Base-by-base conservation (phyloP, 2,797 vertebrate species). In the Nyctibius grandis region DNA sequence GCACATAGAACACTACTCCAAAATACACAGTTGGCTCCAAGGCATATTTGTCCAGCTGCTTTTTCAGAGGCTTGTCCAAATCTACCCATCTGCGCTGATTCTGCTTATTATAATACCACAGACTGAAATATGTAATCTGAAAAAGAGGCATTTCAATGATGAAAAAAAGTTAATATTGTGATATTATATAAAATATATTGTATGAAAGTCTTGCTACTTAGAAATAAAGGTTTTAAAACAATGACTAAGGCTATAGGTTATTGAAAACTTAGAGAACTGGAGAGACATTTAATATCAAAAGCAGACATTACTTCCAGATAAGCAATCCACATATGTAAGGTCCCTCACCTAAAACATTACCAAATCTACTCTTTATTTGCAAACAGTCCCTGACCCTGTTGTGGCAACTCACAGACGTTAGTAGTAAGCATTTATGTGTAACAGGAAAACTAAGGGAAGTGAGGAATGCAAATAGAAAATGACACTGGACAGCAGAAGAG, bases 21-120 rank as follows among this genome's bases (percentile, higher is more conserved):
- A 99, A 99, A 97, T 99, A 99, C 95, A 99, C 98, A 3, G 99
- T 99, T 56, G 99, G 98, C 91, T 99, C 99, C 98, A 98, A 84
- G 12, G 99, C 99, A 9, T 99, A 98, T 97, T 99, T 99, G 96
- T 99, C 99, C 90, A 99, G 98, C 97, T 99, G 99, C 96, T 99
- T 99, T 98, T 99, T 99, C 73, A 99, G 97, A 9, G 99, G 99
- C 88, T 99, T 99, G 86, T 99, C 99, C 98, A 99, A 96, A 95
- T 99, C 99, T 48, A 99, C 99, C 99, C 99, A 99, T 95, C 99
- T 98, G 96, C 99, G 99, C 97, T 99, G 99, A 95, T 99, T 99
- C 97, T 99, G 99, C 97, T 99, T 99, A 97, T 99, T 99, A 96
- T 98, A 99, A 98, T 99, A 99, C 99, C 99, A 99, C 83, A 99